These are phyloP conservation scores for Nemoura dubitans DNA, from an alignment of 2,888 invertebrate genomes.

Conservation along the genomic window DNA sequence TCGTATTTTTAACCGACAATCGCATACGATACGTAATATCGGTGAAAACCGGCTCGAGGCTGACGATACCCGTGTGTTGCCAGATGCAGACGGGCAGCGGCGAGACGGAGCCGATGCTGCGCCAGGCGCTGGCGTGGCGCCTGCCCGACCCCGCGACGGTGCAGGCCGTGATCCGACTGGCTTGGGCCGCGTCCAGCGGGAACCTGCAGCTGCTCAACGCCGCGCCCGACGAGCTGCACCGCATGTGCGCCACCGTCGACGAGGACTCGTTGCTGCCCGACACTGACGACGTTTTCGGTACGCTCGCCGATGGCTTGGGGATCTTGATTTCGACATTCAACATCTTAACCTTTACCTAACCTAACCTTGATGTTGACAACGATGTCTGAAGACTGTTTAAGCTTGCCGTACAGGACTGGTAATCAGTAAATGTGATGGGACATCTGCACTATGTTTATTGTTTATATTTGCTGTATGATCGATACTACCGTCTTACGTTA, in stretches of 20 bases:
- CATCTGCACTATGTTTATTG: too few species aligned
- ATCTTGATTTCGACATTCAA: too few species aligned
- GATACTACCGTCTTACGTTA: too few species aligned
- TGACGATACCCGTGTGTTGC: background rate
- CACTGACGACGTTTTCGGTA: conserved; percentile 72
- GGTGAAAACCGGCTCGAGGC: too few species aligned
- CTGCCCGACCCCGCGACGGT: conserved; percentile 78
- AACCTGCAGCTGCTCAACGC: conserved; percentile 69
- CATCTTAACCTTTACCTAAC: too few species aligned
- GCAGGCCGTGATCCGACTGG: conserved; percentile 76
- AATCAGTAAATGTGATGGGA: too few species aligned
- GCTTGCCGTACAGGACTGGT: too few species aligned
- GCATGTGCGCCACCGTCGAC: conserved; percentile 66
- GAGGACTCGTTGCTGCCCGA: conserved; percentile 63
- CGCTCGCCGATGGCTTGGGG: conserved; percentile 51
- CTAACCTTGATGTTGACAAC: too few species aligned
- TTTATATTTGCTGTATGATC: too few species aligned
- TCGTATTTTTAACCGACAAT: too few species aligned
- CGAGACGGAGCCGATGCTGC: conserved; percentile 58
- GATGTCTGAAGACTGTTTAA: too few species aligned
- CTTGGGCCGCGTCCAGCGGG: conserved; percentile 82
- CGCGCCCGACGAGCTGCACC: conserved; percentile 70
- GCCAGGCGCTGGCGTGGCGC: conserved; percentile 72
- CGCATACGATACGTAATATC: too few species aligned
- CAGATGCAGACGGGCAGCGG: conserved; percentile 1